phyloP scores from a whole-genome alignment of 1,140 invertebrate genomes.

The Schlechtendalia chinensis region DNA sequence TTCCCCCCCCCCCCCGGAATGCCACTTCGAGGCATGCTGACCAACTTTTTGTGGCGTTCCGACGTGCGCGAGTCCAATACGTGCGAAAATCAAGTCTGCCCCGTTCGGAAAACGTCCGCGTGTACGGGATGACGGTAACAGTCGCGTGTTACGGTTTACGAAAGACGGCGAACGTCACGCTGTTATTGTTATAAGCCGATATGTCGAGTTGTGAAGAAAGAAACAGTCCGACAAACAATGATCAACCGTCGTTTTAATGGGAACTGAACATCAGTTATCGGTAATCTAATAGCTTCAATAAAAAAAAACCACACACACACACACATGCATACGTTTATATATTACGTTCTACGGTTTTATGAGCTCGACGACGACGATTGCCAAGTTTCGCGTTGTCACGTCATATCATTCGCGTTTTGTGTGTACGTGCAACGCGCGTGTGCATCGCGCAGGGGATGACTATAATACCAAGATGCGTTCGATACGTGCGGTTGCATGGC shows the following conservation, averaged over 20 bases:
- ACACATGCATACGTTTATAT: not conserved
- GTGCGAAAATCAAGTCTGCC: too few species aligned
- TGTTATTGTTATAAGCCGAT: not conserved
- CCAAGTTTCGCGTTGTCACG: not conserved
- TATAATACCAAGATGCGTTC: too few species aligned
- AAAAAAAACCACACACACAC: not conserved
- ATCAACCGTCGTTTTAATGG: slow-evolving; percentile 4
- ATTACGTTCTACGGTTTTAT: not conserved
- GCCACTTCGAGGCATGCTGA: too few species aligned
- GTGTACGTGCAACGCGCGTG: not conserved
- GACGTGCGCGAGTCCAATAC: too few species aligned
- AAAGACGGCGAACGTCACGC: too few species aligned
- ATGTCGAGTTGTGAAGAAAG: not conserved
- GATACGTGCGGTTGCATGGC: too few species aligned
- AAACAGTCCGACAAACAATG: slow-evolving; percentile 22
- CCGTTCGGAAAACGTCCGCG: too few species aligned
- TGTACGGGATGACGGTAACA: too few species aligned
- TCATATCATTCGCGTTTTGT: not conserved
- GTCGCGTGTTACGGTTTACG: not conserved
- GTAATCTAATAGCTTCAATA: slow-evolving; percentile 27
- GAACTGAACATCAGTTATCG: slow-evolving; percentile 9
- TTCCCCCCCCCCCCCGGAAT: too few species aligned
- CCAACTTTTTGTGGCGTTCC: too few species aligned
- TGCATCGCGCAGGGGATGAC: too few species aligned
- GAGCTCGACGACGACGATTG: not conserved